These are phyloP conservation scores for Pipistrellus pipistrellus DNA, from an alignment of 2,797 vertebrate genomes.

Conservation along the genomic window DNA sequence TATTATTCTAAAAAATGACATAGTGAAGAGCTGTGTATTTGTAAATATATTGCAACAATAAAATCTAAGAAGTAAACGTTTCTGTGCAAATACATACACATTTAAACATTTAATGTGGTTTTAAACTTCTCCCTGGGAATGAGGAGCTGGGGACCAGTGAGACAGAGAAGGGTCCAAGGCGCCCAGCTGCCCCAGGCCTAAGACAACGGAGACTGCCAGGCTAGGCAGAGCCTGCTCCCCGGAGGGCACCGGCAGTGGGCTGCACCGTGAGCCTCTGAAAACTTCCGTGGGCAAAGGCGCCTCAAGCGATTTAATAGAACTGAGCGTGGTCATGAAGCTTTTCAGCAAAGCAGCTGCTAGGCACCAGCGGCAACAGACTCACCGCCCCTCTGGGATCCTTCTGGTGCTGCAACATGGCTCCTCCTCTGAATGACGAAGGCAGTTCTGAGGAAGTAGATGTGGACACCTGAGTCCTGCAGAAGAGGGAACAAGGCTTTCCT, in stretches of 20 bases:
- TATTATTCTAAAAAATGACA: constrained; percentile 70
- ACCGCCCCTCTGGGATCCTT: constrained; percentile 95
- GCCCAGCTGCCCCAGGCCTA: not conserved
- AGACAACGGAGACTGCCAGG: accelerated
- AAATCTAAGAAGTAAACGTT: not conserved
- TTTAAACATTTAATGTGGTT: not conserved
- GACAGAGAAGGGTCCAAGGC: not conserved
- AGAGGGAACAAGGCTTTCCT: constrained; percentile 95
- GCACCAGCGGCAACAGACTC: constrained; percentile 95
- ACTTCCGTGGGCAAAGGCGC: not conserved
- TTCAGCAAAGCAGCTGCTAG: constrained; percentile 95
- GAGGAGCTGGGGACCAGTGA: not conserved
- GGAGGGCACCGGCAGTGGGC: too few relatives aligned
- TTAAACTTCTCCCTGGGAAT: not conserved
- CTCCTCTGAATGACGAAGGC: constrained; percentile 94
- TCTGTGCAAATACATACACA: not conserved
- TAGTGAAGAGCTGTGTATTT: not conserved
- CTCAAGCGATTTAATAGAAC: constrained; percentile 92
- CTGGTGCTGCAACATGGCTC: constrained; percentile 94
- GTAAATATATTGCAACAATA: not conserved
- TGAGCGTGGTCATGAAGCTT: constrained; percentile 95
- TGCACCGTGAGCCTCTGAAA: not conserved
- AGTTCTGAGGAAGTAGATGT: constrained; percentile 94
- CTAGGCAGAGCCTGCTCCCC: not conserved
- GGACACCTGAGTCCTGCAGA: constrained; percentile 93